Conservation (phyloP, 2,113 vertebrate genomes). For the Carassius gibelio region DNA sequence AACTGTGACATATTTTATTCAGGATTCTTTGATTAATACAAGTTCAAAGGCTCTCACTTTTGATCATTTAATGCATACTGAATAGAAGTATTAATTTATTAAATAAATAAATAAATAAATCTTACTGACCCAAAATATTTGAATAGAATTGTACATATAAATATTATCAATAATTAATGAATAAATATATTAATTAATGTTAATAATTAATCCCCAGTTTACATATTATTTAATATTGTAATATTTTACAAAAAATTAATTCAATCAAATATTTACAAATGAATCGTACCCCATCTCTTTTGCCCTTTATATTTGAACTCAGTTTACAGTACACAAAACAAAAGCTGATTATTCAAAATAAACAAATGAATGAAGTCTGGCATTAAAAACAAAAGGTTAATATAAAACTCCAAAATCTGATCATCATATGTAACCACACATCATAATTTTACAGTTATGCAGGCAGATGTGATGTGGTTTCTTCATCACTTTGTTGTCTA, state of each 20-base stretch:
- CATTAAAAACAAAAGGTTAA: neutral
- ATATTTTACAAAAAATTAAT: neutral
- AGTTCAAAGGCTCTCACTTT: neutral
- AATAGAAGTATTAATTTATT: neutral
- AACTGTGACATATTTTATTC: too few relatives aligned
- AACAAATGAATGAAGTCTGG: neutral
- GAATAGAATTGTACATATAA: neutral
- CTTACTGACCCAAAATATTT: neutral
- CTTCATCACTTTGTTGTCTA: neutral
- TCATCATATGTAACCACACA: neutral
- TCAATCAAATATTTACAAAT: neutral
- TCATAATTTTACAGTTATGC: neutral
- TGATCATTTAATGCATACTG: neutral
- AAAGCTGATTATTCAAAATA: neutral
- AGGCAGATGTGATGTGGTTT: neutral
- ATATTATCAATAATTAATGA: too few relatives aligned
- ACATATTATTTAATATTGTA: neutral
- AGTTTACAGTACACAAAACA: neutral
- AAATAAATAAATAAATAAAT: neutral
- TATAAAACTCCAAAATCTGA: neutral
- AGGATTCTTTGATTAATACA: neutral
- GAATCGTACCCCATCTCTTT: neutral
- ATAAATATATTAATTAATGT: neutral
- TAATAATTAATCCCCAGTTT: neutral
- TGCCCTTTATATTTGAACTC: neutral